Evolutionary conservation across 2,113 vertebrate genomes (phyloP), one percentile per base, ranked within the genome.

Genomic region (Stomatorhinus ivindoensis): DNA sequence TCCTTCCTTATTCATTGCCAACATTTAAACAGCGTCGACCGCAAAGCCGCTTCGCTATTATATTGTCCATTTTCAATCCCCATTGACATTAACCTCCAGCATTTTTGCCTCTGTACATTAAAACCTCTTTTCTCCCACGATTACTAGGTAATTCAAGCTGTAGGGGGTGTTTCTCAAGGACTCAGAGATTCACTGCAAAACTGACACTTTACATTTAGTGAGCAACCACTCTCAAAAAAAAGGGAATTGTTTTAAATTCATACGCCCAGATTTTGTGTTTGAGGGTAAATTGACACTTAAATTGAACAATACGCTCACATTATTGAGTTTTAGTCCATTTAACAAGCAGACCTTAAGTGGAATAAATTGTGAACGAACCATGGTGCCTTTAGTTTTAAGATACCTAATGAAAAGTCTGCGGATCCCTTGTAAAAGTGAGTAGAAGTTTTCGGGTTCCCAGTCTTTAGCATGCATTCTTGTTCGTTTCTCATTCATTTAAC

Each of bases 1-100:
- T 95, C 93, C 92, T 89, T 84, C 44, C 91, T 92, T 91, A 91
- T 94, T 95, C 93, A 94, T 93, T 87, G 93, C 90, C 76, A 90
- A 92, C 93, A 95, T 93, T 93, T 89, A 24, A 89, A 93, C 92
- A 89, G 84, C 89, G 58, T 88, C 92, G 88, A 5, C 58, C 92
- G 95, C 95, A 96, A 95, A 94, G 93, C 91, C 92, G 92, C 92
- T 93, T 93, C 92, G 93, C 91, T 90, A 89, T 92, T 94, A 93
- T 94, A 95, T 94, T 94, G 94, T 95, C 65, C 73, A 73, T 87
- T 27, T 88, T 82, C 85, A 80, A 87, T 90, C 92, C 83, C 2
- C 48, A 44, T 91, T 90, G 94, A 95, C 94, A 95, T 94, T 93
- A 95, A 95, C 93, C 94, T 92, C 89, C 88, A 88, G 94, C 94